These are phyloP conservation scores for Pardosa pseudoannulata DNA, from an alignment of 2,888 invertebrate genomes.

Conservation along the genomic window DNA sequence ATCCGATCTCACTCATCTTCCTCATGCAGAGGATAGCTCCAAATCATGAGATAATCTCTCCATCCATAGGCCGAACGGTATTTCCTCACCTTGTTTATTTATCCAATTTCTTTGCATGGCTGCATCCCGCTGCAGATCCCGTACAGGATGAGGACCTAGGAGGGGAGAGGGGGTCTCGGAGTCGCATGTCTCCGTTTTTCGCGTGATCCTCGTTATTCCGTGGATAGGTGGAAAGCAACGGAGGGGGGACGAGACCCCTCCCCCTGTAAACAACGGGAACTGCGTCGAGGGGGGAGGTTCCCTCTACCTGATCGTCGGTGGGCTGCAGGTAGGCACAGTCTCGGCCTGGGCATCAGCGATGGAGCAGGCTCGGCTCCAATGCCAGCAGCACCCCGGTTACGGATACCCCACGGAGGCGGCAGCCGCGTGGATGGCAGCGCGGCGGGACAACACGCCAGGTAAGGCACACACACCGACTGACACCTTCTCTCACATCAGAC, in stretches of 20 bases:
- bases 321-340: constrained; percentile 3
- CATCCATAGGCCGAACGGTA: too few species aligned
- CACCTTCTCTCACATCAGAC: too few species aligned
- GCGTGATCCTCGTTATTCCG: not conserved
- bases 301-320: not conserved
- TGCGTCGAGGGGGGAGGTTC: constrained; percentile 6
- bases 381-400: not conserved
- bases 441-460: not conserved
- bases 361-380: constrained; percentile 9
- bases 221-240: too few species aligned
- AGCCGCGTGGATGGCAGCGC: constrained; percentile 9
- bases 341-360: constrained; percentile 20
- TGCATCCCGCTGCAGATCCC: not conserved
- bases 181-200: constrained; percentile 19
- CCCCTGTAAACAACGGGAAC: not conserved
- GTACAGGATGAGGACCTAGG: not conserved
- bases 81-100: not conserved
- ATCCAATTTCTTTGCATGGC: constrained; percentile 4
- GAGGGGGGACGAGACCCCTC: not conserved
- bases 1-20: too few species aligned
- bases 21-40: too few species aligned
- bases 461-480: too few species aligned
- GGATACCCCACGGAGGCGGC: not conserved
- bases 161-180: not conserved
- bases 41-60: too few species aligned